These are phyloP conservation scores for Calameuta idolon DNA, from an alignment of 2,888 invertebrate genomes.

Conservation along the genomic window DNA sequence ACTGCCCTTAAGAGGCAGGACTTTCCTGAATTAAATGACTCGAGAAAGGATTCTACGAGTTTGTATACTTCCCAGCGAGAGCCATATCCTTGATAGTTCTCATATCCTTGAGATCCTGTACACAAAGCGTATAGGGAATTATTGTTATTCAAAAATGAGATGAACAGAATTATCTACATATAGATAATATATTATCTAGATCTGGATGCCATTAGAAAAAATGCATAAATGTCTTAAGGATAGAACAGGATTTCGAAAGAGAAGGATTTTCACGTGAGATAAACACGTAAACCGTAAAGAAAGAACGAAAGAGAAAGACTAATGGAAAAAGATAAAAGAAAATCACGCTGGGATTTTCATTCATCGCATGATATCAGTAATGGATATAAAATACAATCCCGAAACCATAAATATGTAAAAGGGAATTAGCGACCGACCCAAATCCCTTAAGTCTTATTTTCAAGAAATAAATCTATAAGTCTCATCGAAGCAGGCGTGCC, in stretches of 20 bases:
- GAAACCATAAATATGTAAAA: slow-evolving; percentile 51
- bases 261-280: background rate
- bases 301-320: background rate
- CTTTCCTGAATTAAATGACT: slow-evolving; percentile 61
- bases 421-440: slow-evolving; percentile 42
- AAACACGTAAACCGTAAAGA: background rate
- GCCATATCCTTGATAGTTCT: background rate
- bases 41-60: slow-evolving; percentile 52
- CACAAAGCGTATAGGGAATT: background rate
- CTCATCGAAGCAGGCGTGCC: background rate
- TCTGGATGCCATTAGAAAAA: background rate
- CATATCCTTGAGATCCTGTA: background rate
- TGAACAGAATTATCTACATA: background rate
- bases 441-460: slow-evolving; percentile 29
- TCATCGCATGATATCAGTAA: background rate
- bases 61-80: slow-evolving; percentile 61
- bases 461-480: slow-evolving; percentile 1
- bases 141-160: background rate
- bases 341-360: background rate
- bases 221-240: background rate
- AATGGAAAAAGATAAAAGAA: background rate
- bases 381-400: background rate
- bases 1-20: slow-evolving; percentile 81
- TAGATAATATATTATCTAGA: background rate
- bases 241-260: background rate